Evolutionary conservation across 2,797 vertebrate genomes (phyloP).

Genomic region (Varecia variegata): DNA sequence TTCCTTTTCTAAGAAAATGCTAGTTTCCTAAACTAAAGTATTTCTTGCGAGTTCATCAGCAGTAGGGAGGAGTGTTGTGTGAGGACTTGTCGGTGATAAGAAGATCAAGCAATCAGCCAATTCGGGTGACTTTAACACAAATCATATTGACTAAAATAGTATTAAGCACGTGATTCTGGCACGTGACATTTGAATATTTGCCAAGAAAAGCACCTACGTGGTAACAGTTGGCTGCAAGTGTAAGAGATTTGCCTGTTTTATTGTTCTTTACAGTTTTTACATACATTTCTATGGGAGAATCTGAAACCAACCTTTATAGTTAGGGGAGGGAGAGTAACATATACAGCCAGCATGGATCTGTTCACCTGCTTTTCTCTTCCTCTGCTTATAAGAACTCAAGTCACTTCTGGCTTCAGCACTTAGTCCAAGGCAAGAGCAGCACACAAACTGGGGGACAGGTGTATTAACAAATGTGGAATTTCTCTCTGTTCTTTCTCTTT

Average conservation of each 20-base stretch:
- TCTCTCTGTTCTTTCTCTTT: not conserved
- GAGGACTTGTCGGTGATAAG: conserved; percentile 74
- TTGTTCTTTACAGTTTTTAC: conserved; percentile 75
- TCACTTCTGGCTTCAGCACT: conserved; percentile 65
- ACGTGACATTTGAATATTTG: conserved; percentile 80
- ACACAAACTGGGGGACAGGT: too few species aligned
- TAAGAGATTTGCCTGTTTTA: conserved; percentile 79
- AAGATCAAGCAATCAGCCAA: conserved; percentile 72
- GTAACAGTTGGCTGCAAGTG: conserved; percentile 68
- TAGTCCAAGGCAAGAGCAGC: conserved; percentile 39
- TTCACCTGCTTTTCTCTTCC: conserved; percentile 65
- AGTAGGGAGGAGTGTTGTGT: conserved; percentile 78
- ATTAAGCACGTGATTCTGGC: conserved; percentile 71
- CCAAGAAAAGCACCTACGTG: conserved; percentile 80
- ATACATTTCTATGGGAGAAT: conserved; percentile 78
- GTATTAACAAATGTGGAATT: not conserved
- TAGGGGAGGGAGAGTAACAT: conserved; percentile 32
- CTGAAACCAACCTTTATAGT: conserved; percentile 65
- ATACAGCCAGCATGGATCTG: not conserved
- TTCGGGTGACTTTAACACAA: conserved; percentile 81
- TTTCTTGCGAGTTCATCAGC: conserved; percentile 78
- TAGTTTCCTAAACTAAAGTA: conserved; percentile 83
- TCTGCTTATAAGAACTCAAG: conserved; percentile 60
- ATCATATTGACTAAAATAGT: conserved; percentile 78
- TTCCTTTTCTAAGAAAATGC: conserved; percentile 87